Evolutionary conservation across 2,797 vertebrate species (phyloP).

Genomic region (Miopithecus talapoin): DNA sequence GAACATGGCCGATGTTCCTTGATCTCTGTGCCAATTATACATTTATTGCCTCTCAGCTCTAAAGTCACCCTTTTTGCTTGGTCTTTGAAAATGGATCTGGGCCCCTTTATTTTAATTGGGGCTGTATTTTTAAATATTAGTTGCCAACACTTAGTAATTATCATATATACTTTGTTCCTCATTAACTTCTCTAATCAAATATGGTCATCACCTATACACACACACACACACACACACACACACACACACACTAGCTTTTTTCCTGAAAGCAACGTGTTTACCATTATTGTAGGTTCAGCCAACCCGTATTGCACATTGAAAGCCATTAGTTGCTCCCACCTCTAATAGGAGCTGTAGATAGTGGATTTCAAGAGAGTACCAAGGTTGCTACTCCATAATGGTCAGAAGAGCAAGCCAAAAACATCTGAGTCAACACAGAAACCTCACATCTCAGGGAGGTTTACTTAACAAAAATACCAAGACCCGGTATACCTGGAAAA

Average conservation of each 20-base stretch:
- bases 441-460: background rate
- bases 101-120: background rate
- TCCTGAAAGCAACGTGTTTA: background rate
- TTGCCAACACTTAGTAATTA: rapidly evolving
- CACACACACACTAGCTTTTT: background rate
- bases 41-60: background rate
- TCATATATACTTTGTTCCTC: background rate
- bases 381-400: background rate
- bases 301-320: background rate
- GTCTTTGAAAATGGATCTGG: background rate
- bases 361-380: background rate
- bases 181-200: background rate
- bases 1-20: no score
- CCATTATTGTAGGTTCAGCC: no score
- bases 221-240: rapidly evolving
- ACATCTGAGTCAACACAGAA: background rate
- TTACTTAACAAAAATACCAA: background rate
- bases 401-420: background rate
- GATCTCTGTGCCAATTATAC: background rate
- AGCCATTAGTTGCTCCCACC: background rate
- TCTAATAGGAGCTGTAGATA: background rate
- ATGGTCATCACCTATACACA: no score
- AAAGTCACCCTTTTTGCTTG: background rate
- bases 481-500: background rate
- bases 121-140: background rate